Evolutionary conservation across 2,888 invertebrate species (phyloP), one percentile per base, ranked within the genome.

Genomic region (Hypercompe scribonia): DNA sequence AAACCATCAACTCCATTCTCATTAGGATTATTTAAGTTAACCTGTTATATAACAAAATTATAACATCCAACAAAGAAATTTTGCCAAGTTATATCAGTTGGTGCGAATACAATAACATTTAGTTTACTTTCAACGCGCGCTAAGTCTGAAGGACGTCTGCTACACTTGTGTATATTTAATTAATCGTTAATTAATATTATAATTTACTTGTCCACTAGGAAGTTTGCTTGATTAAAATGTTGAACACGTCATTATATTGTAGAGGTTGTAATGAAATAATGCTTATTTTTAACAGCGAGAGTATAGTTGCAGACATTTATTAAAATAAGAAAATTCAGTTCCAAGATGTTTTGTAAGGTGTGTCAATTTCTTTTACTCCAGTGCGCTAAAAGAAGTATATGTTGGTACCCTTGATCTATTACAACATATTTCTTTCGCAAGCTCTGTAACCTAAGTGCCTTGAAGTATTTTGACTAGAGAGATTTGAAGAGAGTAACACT

Each of bases 111-210:
- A 66, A 66, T 66, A 21, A 66, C 36, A 64, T 50, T 24, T 34
- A 61, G 33, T 50, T 68, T 64, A 36, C 33, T 34, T 69, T 61
- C 18, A 65, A 46, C 36, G 36, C 31, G 61, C 42, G 21, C 58
- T 36, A 65, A 63, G 39, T 63, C 28, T 66, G 65, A 74, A 80
- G 76, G 80, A 24, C 73, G 68, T 77, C 72, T 75, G 66, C 42
- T n/a, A 65, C 75, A 79, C 71, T 75, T 76, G 77, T 77, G 71
- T 70, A 54, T 71, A 75, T 72, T 75, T 70, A 61, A 65, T 73
- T 71, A 72, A 72, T 77, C 70, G 63, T 77, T 72, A 77, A 77
- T 76, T 79, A 77, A 74, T 77, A 68, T 70, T 69, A 36, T 75
- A 71, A 76, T 65, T 76, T 46, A 64, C 54, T 68, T 58, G 31